phyloP scores from a whole-genome alignment of 2,888 invertebrate species.

The Ophion costatus region DNA sequence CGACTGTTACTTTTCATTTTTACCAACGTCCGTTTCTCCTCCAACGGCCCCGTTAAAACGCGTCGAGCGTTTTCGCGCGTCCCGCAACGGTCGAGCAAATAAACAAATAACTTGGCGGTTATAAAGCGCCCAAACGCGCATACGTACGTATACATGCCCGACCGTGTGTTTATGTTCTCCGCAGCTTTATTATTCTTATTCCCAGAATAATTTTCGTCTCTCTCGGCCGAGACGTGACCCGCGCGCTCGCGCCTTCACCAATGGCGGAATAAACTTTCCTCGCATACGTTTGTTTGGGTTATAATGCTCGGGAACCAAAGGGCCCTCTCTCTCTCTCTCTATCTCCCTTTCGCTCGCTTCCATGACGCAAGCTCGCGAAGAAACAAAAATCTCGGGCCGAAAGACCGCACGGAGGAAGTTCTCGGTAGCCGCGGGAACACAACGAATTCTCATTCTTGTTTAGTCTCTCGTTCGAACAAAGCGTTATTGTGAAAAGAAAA shows the following conservation, averaged over 20 bases:
- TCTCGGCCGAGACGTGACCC: background rate
- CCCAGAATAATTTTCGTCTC: conserved; percentile 48
- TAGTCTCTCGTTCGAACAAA: conserved; percentile 27
- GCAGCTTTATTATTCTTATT: conserved; percentile 53
- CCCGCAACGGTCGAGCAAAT: background rate
- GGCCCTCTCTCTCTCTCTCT: conserved; percentile 16
- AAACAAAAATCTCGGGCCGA: conserved; percentile 26
- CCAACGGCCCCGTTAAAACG: background rate
- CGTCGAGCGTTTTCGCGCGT: background rate
- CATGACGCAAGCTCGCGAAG: conserved; percentile 38
- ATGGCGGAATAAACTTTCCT: conserved; percentile 11
- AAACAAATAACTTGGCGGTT: conserved; percentile 27
- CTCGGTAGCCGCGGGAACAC: conserved; percentile 18
- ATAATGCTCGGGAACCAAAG: conserved; percentile 44
- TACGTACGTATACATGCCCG: conserved; percentile 18
- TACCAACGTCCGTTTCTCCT: background rate
- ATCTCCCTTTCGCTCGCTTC: background rate
- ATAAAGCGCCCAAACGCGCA: conserved; percentile 6
- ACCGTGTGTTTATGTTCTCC: conserved; percentile 43
- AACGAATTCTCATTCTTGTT: conserved; percentile 31
- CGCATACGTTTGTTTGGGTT: conserved; percentile 65
- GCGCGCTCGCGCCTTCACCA: too few species aligned
- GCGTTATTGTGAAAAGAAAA: conserved; percentile 21
- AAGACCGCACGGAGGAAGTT: conserved; percentile 23
- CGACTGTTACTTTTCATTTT: background rate